Conservation (phyloP, 2,797 vertebrate genomes). For the Adelosebastes latens region DNA sequence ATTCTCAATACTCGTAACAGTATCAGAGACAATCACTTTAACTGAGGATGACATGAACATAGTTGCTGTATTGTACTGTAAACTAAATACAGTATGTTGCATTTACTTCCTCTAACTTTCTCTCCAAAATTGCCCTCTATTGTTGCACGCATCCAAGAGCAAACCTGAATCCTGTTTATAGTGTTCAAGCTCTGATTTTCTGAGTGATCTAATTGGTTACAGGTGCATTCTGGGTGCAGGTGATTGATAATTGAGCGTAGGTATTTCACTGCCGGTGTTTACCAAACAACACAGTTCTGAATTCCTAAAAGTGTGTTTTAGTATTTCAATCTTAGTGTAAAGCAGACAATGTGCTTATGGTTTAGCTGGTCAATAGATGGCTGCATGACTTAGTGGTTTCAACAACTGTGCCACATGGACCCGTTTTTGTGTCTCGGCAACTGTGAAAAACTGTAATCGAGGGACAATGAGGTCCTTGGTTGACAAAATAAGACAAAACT, state of each 20-base stretch:
- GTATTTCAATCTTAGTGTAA: background rate
- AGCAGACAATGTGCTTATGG: background rate
- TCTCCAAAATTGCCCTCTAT: background rate
- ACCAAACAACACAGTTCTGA: background rate
- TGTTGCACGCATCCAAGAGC: background rate
- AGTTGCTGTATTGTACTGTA: background rate
- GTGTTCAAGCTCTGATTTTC: no score
- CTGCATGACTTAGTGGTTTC: background rate
- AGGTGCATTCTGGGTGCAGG: no score
- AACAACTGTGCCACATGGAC: background rate
- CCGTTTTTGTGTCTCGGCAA: background rate
- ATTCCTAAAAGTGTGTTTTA: background rate
- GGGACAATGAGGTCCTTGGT: background rate
- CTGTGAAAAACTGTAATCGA: background rate
- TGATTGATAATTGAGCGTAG: no score
- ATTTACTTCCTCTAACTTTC: background rate
- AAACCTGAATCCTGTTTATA: background rate
- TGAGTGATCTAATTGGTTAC: background rate
- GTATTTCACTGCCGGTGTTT: background rate
- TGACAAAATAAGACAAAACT: background rate
- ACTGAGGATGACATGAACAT: background rate
- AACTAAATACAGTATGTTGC: background rate
- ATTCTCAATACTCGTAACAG: background rate
- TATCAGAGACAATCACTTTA: background rate
- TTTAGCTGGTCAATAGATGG: no score